Percentiles rank a stretch among this genome's conserved stretches.
Evolutionary conservation across 1,140 invertebrate species (phyloP).

Genomic region (Sinella curviseta): DNA sequence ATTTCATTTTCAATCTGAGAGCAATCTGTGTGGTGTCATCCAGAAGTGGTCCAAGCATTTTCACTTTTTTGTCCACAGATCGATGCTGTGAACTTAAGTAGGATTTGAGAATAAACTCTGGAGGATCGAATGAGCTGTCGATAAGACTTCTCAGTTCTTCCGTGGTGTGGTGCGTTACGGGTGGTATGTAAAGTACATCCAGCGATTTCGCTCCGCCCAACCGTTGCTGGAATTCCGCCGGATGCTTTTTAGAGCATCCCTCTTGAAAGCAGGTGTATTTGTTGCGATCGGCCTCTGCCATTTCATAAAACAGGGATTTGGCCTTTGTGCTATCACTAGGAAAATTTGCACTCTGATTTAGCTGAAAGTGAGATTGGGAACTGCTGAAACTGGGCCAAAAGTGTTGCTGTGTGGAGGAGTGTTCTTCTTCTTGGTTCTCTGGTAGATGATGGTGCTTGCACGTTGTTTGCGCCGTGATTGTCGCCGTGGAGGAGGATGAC

Average conservation of each 20-base stretch:
- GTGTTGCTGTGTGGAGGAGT: not conserved
- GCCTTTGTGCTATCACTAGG: conserved; percentile 2
- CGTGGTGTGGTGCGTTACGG: not conserved
- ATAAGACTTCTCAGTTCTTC: conserved; percentile 16
- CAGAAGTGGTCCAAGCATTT: not conserved
- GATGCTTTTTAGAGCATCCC: not conserved
- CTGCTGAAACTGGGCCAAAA: conserved; percentile 10
- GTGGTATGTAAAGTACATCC: not conserved
- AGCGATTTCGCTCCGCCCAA: not conserved
- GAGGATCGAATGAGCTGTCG: conserved; percentile 2
- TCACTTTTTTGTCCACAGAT: conserved; percentile 6
- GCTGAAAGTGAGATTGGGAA: not conserved
- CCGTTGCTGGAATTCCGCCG: not conserved
- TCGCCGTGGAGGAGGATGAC: not conserved
- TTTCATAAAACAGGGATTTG: conserved; percentile 18
- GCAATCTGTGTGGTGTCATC: conserved; percentile 4
- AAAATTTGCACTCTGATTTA: not conserved
- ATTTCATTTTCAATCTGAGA: conserved; percentile 7
- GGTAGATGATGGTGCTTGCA: not conserved
- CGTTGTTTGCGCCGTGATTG: not conserved
- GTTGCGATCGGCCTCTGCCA: not conserved
- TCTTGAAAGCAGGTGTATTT: conserved; percentile 2
- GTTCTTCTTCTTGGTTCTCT: not conserved
- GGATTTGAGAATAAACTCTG: not conserved
- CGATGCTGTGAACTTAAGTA: conserved; percentile 3